phyloP scores from a whole-genome alignment of 2,797 vertebrate genomes.

The Danio jaintianensis region DNA sequence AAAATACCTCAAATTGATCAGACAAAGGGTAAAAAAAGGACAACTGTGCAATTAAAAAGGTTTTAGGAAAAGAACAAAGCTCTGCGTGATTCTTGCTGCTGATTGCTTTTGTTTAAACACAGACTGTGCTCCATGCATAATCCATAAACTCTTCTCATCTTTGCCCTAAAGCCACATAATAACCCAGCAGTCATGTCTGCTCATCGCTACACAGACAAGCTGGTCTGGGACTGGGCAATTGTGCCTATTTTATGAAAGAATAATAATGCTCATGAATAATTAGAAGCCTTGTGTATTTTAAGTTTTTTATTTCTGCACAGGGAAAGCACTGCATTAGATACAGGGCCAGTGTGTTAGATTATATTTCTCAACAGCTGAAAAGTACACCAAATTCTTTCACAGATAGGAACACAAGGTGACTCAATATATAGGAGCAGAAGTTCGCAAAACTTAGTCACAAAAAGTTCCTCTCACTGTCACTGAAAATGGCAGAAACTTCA shows the following conservation, averaged over 20 bases:
- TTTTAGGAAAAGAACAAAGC: slow-evolving; percentile 17
- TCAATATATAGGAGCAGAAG: not conserved
- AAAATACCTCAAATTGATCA: not conserved
- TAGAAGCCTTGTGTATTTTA: not conserved
- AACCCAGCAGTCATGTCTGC: slow-evolving; percentile 37
- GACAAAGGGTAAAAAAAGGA: slow-evolving; percentile 43
- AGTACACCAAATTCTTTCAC: not conserved
- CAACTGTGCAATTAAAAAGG: slow-evolving; percentile 19
- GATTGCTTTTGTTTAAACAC: slow-evolving; percentile 20
- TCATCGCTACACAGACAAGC: slow-evolving; percentile 14
- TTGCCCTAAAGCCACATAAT: slow-evolving; percentile 33
- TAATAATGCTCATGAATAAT: slow-evolving; percentile 47
- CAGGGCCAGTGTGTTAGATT: not conserved
- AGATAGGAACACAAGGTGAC: not conserved
- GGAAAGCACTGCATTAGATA: not conserved
- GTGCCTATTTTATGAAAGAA: slow-evolving; percentile 34
- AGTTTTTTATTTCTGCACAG: not conserved
- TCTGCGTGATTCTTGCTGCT: not conserved
- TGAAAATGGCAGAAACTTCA: not conserved
- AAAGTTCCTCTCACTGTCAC: not conserved
- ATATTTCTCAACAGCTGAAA: not conserved
- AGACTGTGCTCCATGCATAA: slow-evolving; percentile 43
- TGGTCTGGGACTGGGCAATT: not conserved
- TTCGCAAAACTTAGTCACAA: not conserved
- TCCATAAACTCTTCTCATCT: slow-evolving; percentile 28